Percentiles rank a stretch among this genome's conserved stretches.
These are phyloP conservation scores for Enteromius argenteus DNA, from an alignment of 2,797 vertebrate genomes.

Conservation along the genomic window DNA sequence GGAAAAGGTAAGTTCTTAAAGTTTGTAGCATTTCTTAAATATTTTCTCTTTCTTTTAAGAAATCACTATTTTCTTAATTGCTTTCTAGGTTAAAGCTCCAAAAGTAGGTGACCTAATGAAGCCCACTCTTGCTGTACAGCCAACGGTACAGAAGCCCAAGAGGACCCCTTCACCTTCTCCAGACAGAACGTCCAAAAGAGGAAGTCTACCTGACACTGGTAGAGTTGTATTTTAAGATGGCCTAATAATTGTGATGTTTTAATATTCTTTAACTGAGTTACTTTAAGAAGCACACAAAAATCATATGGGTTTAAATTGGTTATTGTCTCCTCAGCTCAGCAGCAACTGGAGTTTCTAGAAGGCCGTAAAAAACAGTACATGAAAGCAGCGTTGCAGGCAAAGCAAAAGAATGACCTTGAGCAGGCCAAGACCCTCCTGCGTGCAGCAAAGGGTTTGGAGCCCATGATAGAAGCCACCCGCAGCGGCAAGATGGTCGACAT, in stretches of 20 bases:
- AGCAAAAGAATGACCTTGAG: constrained; percentile 89
- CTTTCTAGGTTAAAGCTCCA: constrained; percentile 62
- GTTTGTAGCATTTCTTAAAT: neutral
- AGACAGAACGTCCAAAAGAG: constrained; percentile 61
- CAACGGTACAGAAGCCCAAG: constrained; percentile 56
- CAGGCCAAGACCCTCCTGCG: constrained; percentile 88
- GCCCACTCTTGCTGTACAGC: constrained; percentile 63
- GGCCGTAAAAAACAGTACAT: constrained; percentile 89
- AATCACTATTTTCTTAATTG: neutral
- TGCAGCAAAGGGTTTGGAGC: constrained; percentile 85
- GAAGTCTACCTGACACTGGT: constrained; percentile 72
- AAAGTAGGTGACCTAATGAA: constrained; percentile 68
- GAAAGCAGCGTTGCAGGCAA: constrained; percentile 92
- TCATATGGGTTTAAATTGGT: neutral
- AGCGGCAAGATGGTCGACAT: constrained; percentile 84
- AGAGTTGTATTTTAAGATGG: constrained; percentile 20
- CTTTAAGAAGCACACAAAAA: neutral
- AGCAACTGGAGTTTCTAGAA: constrained; percentile 90
- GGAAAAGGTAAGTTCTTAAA: constrained; percentile 41
- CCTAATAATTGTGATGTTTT: neutral
- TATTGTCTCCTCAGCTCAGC: constrained; percentile 73
- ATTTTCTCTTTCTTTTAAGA: neutral
- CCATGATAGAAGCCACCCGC: constrained; percentile 84
- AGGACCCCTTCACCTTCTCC: constrained; percentile 68
- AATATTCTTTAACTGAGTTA: neutral